phyloP scores from a whole-genome alignment of 2,113 vertebrate genomes.

The Diglossa brunneiventris region DNA sequence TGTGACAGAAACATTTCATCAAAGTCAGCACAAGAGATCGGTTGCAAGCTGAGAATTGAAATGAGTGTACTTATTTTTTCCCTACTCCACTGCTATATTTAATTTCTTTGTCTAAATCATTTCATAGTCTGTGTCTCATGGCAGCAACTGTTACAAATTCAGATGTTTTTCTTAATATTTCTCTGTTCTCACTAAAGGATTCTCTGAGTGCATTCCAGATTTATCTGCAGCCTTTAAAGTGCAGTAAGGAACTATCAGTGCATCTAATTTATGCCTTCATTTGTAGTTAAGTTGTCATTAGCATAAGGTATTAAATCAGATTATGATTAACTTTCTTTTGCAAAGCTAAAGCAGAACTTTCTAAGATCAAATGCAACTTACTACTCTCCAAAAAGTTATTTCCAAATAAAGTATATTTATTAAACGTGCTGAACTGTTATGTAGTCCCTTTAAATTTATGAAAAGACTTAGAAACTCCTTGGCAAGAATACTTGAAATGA shows the following conservation, averaged over 20 bases:
- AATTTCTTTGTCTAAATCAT: neutral
- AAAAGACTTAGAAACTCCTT: conserved; percentile 63
- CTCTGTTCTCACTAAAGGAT: conserved; percentile 51
- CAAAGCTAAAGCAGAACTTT: conserved; percentile 70
- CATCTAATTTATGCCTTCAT: conserved; percentile 65
- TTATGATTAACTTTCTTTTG: conserved; percentile 69
- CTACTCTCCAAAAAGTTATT: conserved; percentile 72
- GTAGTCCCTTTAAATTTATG: conserved; percentile 71
- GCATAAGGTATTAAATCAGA: conserved; percentile 71
- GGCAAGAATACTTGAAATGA: conserved; percentile 61
- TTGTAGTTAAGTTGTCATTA: conserved; percentile 72
- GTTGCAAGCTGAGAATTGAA: neutral
- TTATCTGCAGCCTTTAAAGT: conserved; percentile 57
- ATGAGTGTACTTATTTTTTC: neutral
- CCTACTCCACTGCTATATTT: neutral
- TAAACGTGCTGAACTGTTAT: conserved; percentile 68
- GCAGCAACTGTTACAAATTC: neutral
- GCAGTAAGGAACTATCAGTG: conserved; percentile 53
- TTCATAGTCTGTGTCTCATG: neutral
- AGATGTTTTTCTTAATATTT: conserved; percentile 24
- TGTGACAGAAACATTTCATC: neutral
- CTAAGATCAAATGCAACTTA: conserved; percentile 68
- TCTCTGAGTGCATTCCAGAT: conserved; percentile 48
- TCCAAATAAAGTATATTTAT: conserved; percentile 78
- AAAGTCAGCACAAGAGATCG: neutral